Percentiles rank a stretch among this genome's conserved stretches.
These are phyloP conservation scores for Anser cygnoides DNA, from an alignment of 2,113 vertebrate genomes.

Conservation along the genomic window DNA sequence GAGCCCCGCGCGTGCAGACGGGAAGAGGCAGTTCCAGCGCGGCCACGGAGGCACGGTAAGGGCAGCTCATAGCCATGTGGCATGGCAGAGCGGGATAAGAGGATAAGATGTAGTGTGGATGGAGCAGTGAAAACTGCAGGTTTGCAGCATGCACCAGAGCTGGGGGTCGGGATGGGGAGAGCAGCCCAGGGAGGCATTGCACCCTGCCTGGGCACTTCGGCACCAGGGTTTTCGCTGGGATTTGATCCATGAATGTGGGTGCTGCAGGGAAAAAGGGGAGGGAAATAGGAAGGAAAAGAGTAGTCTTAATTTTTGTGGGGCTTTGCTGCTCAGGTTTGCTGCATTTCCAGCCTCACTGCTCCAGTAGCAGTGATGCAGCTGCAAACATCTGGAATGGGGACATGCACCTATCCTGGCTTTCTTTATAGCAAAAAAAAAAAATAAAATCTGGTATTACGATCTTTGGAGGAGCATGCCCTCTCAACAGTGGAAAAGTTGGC, in stretches of 20 bases:
- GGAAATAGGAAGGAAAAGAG: background rate
- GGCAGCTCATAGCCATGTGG: background rate
- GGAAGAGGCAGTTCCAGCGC: background rate
- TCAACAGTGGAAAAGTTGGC: background rate
- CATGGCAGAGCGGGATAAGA: accelerated
- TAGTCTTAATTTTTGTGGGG: accelerated
- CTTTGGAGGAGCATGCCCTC: background rate
- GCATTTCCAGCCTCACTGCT: accelerated
- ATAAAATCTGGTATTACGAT: accelerated
- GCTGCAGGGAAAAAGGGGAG: background rate
- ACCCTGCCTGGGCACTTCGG: accelerated
- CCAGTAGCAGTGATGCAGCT: background rate
- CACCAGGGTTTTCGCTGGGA: accelerated
- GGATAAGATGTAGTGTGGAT: accelerated
- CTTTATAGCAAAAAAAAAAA: background rate
- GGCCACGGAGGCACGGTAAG: background rate
- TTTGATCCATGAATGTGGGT: accelerated
- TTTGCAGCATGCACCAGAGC: accelerated
- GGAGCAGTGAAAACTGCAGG: accelerated
- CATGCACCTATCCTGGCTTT: accelerated
- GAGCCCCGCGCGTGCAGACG: background rate
- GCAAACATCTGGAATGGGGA: background rate
- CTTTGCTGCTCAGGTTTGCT: accelerated
- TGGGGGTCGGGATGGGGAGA: background rate
- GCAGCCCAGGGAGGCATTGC: accelerated